Conservation (phyloP, 2,888 invertebrate genomes). For the Pelosia muscerda region DNA sequence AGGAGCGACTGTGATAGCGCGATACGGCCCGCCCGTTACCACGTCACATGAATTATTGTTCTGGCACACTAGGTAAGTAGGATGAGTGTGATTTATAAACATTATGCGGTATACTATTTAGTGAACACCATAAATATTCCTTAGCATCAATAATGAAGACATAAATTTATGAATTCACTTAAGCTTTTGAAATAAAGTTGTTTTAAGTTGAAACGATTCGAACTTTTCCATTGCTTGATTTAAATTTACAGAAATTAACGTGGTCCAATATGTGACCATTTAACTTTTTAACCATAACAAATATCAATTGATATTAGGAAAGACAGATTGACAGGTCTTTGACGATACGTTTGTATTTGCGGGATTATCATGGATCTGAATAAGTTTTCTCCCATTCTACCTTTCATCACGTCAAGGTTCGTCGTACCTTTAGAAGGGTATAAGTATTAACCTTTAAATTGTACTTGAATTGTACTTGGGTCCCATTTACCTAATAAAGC, state of each 20-base stretch:
- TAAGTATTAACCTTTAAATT: not conserved
- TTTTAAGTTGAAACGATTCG: not conserved
- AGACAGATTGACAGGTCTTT: too few relatives aligned
- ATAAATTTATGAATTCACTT: not conserved
- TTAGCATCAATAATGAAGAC: not conserved
- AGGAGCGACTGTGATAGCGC: not conserved
- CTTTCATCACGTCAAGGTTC: not conserved
- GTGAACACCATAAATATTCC: constrained; percentile 1
- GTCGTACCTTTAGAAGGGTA: not conserved
- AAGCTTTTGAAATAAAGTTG: not conserved
- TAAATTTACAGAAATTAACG: not conserved
- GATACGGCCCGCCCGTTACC: constrained; percentile 34
- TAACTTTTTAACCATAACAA: too few relatives aligned
- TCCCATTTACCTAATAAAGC: too few relatives aligned
- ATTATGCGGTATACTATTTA: constrained; percentile 20
- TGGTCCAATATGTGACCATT: not conserved
- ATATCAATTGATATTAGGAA: too few relatives aligned
- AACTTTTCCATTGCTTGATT: too few relatives aligned
- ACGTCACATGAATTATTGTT: constrained; percentile 67
- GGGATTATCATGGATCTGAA: not conserved
- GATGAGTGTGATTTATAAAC: constrained; percentile 63
- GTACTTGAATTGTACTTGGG: not conserved
- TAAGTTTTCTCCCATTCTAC: not conserved
- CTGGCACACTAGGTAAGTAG: constrained; percentile 66
- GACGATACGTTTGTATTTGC: too few relatives aligned